phyloP scores from a whole-genome alignment of 2,113 vertebrate species.

The Columba janthina region DNA sequence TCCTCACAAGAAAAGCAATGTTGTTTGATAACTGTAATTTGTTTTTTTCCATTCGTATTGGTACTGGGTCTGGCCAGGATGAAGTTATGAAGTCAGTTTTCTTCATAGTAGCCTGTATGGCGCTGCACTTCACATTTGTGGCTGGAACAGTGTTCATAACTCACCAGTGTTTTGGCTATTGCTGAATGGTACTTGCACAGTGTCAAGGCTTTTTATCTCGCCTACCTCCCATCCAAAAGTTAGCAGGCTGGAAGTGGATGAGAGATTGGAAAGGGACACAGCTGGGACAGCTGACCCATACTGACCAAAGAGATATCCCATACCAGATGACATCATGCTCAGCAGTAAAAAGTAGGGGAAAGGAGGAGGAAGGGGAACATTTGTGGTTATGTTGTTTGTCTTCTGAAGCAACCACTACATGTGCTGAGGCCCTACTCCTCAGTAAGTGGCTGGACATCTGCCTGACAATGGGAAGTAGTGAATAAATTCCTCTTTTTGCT shows the following conservation, averaged over 20 bases:
- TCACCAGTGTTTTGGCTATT: not conserved
- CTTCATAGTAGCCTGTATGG: not conserved
- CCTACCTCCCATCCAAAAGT: not conserved
- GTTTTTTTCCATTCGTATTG: not conserved
- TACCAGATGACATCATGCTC: not conserved
- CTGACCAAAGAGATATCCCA: not conserved
- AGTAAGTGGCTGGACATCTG: not conserved
- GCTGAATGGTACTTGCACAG: not conserved
- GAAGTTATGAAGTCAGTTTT: not conserved
- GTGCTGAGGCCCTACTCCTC: not conserved
- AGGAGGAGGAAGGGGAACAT: not conserved
- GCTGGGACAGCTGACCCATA: not conserved
- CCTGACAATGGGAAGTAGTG: not conserved
- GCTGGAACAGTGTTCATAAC: not conserved
- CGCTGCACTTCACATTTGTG: not conserved
- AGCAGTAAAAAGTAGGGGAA: not conserved
- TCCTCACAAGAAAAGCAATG: not conserved
- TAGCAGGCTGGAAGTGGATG: not conserved
- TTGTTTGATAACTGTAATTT: not conserved
- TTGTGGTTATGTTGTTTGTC: rapidly evolving
- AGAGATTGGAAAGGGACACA: not conserved
- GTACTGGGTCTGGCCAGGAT: not conserved
- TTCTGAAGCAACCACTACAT: not conserved
- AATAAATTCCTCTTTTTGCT: not conserved
- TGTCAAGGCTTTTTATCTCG: not conserved